A percentile compares a stretch with the other conserved stretches of the same genome.
These are phyloP conservation scores for Gymnocheta viridis DNA, from an alignment of 2,888 invertebrate species.

Conservation along the genomic window DNA sequence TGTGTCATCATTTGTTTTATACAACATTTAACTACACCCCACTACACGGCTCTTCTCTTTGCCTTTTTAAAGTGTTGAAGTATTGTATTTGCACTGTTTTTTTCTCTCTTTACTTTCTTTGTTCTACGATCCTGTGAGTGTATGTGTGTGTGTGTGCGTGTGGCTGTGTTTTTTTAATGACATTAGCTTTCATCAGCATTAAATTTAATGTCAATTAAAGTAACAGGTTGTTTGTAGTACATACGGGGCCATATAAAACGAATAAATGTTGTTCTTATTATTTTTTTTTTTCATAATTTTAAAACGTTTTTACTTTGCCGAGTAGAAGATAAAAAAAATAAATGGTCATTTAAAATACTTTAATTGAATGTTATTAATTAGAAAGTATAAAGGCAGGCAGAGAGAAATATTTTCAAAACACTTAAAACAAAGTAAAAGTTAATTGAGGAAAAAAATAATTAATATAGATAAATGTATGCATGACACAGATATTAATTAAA, in stretches of 20 bases:
- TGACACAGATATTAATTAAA: neutral
- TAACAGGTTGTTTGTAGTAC: slow-evolving; percentile 65
- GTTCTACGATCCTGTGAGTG: slow-evolving; percentile 34
- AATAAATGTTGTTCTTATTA: neutral
- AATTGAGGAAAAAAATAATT: neutral
- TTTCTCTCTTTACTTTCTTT: slow-evolving; percentile 22
- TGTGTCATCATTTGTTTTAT: slow-evolving; percentile 67
- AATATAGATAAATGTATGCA: neutral
- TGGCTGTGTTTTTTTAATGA: slow-evolving; percentile 63
- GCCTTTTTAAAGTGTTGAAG: slow-evolving; percentile 35
- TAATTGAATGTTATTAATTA: slow-evolving; percentile 47
- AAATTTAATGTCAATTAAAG: slow-evolving; percentile 70
- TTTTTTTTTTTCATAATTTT: slow-evolving; percentile 29
- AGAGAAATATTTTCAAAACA: neutral
- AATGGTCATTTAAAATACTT: slow-evolving; percentile 43
- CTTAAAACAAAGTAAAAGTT: neutral
- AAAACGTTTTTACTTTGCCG: slow-evolving; percentile 21
- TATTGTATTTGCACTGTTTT: slow-evolving; percentile 9
- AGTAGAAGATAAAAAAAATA: neutral
- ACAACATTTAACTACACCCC: slow-evolving; percentile 5
- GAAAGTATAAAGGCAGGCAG: neutral
- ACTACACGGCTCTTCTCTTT: neutral
- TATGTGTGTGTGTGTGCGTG: slow-evolving; percentile 39
- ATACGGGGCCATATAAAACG: slow-evolving; percentile 38
- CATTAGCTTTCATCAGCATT: slow-evolving; percentile 71